phyloP scores from a whole-genome alignment of 2,113 vertebrate genomes.

The Microtus montanus region DNA sequence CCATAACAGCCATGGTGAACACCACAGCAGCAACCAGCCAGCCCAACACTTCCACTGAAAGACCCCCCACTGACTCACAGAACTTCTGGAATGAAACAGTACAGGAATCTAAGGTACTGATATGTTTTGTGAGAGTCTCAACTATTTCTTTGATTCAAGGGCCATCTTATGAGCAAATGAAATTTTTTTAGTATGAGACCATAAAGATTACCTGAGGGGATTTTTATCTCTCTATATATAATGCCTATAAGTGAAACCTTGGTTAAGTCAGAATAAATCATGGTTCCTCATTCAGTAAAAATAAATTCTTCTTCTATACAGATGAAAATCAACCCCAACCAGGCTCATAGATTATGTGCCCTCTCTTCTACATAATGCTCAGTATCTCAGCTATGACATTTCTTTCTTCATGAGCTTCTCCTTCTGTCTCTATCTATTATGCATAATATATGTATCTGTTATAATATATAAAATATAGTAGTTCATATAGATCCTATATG shows the following conservation, averaged over 20 bases:
- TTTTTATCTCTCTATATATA: not conserved
- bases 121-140: not conserved
- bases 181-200: not conserved
- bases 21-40: conserved; percentile 53
- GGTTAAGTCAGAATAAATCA: not conserved
- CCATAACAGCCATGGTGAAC: conserved; percentile 91
- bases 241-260: not conserved
- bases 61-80: not conserved
- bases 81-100: conserved; percentile 28
- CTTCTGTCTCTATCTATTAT: not conserved
- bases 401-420: not conserved
- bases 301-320: not conserved
- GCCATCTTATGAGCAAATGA: not conserved
- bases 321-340: not conserved
- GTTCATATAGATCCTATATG: not conserved
- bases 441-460: not conserved
- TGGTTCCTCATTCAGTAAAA: not conserved
- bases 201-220: not conserved
- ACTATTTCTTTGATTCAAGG: not conserved
- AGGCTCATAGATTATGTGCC: not conserved
- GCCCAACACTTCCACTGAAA: conserved; percentile 66
- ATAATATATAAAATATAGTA: not conserved
- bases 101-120: not conserved
- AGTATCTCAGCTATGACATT: not conserved
- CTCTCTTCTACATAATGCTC: not conserved